Conservation (phyloP, 2,113 vertebrate species). For the Tonatia bakeri region DNA sequence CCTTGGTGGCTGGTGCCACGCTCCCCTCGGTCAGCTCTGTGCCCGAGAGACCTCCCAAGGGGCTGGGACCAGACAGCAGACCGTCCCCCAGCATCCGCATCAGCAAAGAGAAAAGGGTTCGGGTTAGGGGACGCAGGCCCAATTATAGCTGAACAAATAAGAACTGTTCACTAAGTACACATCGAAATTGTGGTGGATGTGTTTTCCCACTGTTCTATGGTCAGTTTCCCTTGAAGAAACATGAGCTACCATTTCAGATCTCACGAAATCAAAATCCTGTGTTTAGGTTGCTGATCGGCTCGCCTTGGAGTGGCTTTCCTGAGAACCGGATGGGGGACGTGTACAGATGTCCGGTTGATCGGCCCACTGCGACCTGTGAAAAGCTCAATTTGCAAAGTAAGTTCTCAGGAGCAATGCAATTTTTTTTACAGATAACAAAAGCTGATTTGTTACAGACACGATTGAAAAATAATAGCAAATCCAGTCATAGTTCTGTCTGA, state of each 20-base stretch:
- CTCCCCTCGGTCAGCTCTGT: neutral
- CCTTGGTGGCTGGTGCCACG: neutral
- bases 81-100: neutral
- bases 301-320: slow-evolving; percentile 90
- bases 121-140: neutral
- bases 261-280: neutral
- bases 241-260: neutral
- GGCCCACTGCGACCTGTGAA: slow-evolving; percentile 79
- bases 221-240: neutral
- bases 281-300: slow-evolving; percentile 90
- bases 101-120: neutral
- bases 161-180: neutral
- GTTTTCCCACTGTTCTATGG: neutral
- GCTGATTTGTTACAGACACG: neutral
- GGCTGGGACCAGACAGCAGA: neutral
- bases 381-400: slow-evolving; percentile 89
- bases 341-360: slow-evolving; percentile 87
- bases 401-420: neutral
- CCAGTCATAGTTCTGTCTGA: neutral
- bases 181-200: neutral
- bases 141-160: neutral
- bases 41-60: neutral
- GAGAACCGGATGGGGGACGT: slow-evolving; percentile 91
- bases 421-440: neutral
- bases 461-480: neutral